These are phyloP conservation scores for Puma concolor DNA, from an alignment of 2,113 vertebrate species.

Conservation along the genomic window DNA sequence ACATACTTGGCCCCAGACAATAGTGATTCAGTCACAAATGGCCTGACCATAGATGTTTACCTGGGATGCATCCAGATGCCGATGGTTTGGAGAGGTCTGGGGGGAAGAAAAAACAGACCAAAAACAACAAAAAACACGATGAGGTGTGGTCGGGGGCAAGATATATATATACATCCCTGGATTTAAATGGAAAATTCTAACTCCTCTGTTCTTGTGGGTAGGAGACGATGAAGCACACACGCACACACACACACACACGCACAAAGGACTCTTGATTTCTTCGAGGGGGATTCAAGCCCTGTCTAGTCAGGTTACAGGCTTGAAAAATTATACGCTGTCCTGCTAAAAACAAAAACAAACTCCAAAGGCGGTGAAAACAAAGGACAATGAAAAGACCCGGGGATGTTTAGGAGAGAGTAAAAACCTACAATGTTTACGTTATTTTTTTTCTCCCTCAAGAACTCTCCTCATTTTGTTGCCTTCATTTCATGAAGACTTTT, in stretches of 20 bases:
- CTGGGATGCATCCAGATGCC: background rate
- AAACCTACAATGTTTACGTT: background rate
- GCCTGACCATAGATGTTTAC: background rate
- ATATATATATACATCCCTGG: background rate
- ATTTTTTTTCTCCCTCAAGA: background rate
- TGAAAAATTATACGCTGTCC: background rate
- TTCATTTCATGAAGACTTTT: background rate
- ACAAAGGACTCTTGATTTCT: background rate
- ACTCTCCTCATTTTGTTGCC: background rate
- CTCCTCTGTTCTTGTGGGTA: no score
- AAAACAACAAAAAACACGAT: background rate
- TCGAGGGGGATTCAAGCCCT: background rate
- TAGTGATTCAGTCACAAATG: background rate
- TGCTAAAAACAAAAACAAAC: background rate
- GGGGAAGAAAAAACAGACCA: background rate
- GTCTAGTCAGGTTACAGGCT: background rate
- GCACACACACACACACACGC: no score
- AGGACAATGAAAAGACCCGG: background rate
- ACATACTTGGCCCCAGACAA: background rate
- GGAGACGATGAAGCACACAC: no score
- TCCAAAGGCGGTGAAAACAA: background rate
- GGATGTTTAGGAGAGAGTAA: background rate
- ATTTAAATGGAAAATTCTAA: conserved; percentile 7
- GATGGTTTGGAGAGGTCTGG: background rate
- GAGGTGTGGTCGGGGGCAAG: background rate